Evolutionary conservation across 2,888 invertebrate genomes (phyloP), one percentile per base, ranked within the genome.

Genomic region (Trisateles emortualis): DNA sequence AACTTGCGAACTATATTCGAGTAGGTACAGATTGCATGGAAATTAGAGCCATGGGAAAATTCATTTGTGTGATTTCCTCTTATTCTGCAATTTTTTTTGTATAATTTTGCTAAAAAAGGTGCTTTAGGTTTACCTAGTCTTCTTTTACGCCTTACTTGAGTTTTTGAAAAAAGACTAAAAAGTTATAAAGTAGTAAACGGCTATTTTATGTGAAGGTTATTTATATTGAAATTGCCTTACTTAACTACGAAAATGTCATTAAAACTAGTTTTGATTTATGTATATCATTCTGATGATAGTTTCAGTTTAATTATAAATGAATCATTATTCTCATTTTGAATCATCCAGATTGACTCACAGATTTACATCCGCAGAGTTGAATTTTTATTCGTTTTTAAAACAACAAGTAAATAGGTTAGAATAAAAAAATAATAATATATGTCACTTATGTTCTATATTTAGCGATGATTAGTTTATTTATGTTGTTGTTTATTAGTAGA

Each of bases 21-120:
- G 60, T 71, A n/a, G n/a, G n/a, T n/a, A 61, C 59, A 32, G 64
- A 40, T 53, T n/a, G 57, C 65, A 65, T 52, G 51, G 40, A 52
- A 55, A 56, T 54, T 19, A 29, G 14, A 19, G 45, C 19, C 10
- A 29, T 5, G 29, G 8, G 29, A 29, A 29, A 29, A 29, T 3
- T 19, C 5, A 19, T 19, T 19, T 19, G 19, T 19, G 5, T 19
- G 19, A 19, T 19, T 3, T 19, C 5, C 19, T 19, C 5, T 19
- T 19, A 19, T 19, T 3, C 19, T 19, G 5, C 19, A 19, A n/a
- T 19, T 19, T 19, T 19, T 5, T 5, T 19, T 19, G 2, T 19
- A 19, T 19, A 19, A 19, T 3, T 19, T 19, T 2, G 3, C 19
- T 3, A 19, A 19, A 19, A 19, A 19, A 19, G 5, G 2, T 19